Evolutionary conservation across 2,888 invertebrate species (phyloP).

Genomic region (Scaptomyza parva): DNA sequence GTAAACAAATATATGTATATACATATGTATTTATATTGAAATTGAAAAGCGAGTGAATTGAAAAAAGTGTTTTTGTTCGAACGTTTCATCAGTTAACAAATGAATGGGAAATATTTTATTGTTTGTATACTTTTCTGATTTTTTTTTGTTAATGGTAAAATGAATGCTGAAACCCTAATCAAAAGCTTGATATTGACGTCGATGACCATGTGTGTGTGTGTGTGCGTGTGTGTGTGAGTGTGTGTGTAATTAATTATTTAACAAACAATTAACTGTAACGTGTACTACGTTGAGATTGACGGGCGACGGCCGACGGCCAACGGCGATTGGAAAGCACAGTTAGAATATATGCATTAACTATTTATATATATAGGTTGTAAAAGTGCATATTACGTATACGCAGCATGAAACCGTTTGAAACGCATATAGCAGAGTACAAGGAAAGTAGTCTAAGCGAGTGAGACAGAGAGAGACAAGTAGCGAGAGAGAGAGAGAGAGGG

Average conservation of each 20-base stretch:
- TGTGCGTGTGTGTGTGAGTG: constrained; percentile 5
- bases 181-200: constrained; percentile 60
- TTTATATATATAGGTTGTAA: constrained; percentile 18
- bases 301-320: background rate
- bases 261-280: constrained; percentile 67
- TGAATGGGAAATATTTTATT: background rate
- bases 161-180: constrained; percentile 38
- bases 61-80: background rate
- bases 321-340: constrained; percentile 51
- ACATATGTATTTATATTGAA: too few species aligned
- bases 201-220: constrained; percentile 36
- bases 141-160: constrained; percentile 22
- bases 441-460: background rate
- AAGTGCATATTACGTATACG: constrained; percentile 40
- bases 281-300: too few species aligned
- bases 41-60: background rate
- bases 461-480: background rate
- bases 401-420: constrained; percentile 23
- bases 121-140: too few species aligned
- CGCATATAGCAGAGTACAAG: background rate
- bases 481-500: too few species aligned
- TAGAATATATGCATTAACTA: constrained; percentile 63
- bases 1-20: background rate
- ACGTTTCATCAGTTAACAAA: background rate
- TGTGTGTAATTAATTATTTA: constrained; percentile 69